phyloP scores from a whole-genome alignment of 2,797 vertebrate genomes.

The Mallotus villosus region DNA sequence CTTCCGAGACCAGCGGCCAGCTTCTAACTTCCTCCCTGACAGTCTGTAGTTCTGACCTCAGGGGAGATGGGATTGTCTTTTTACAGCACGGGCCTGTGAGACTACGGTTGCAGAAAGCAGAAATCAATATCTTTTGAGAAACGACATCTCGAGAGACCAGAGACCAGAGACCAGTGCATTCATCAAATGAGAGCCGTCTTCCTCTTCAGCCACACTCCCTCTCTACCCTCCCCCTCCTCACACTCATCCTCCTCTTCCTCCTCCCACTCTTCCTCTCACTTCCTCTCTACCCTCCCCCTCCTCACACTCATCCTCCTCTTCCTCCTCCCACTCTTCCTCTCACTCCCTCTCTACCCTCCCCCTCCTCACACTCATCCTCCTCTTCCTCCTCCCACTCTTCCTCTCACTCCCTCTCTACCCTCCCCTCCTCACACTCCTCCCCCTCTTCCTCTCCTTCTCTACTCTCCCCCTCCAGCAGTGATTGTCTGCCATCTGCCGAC shows the following conservation, averaged over 20 bases:
- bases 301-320: not conserved
- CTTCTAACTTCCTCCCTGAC: conserved; percentile 21
- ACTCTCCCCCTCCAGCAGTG: no score
- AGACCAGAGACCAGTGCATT: conserved; percentile 57
- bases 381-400: no score
- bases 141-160: conserved; percentile 54
- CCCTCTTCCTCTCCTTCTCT: conserved; percentile 6
- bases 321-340: not conserved
- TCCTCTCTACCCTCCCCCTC: not conserved
- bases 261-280: no score
- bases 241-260: not conserved
- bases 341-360: not conserved
- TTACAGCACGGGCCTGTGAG: conserved; percentile 41
- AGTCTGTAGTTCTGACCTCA: conserved; percentile 36
- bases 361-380: no score
- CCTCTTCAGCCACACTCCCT: conserved; percentile 4
- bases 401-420: not conserved
- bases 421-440: not conserved
- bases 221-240: not conserved
- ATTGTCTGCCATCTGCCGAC: conserved; percentile 67
- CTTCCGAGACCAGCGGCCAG: conserved; percentile 15
- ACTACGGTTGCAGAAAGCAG: conserved; percentile 37
- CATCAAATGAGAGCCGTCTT: conserved; percentile 45
- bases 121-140: conserved; percentile 60
- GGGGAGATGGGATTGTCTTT: conserved; percentile 44